A percentile compares a stretch with the other conserved stretches of the same genome.
Evolutionary conservation across 2,888 invertebrate genomes (phyloP).

Genomic region (Drosophila monieri): DNA sequence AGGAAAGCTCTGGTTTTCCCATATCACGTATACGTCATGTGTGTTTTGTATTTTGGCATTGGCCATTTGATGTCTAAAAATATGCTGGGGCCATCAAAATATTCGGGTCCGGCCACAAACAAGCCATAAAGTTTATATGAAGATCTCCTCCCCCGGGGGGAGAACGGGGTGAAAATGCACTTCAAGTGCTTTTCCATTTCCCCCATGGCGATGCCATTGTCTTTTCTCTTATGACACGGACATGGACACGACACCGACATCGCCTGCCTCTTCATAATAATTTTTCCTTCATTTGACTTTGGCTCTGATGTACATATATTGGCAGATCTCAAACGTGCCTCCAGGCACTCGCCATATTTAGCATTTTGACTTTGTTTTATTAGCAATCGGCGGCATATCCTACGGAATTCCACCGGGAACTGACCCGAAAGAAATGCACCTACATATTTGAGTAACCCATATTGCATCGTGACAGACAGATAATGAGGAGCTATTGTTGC

Average conservation of each 20-base stretch:
- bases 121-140: conserved; percentile 23
- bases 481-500: not conserved
- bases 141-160: not conserved
- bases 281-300: conserved; percentile 54
- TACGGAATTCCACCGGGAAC: not conserved
- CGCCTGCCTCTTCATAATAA: conserved; percentile 27
- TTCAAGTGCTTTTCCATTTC: conserved; percentile 34
- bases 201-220: conserved; percentile 10
- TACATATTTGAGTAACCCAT: not conserved
- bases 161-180: conserved; percentile 30
- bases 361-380: too few species aligned
- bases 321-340: not conserved
- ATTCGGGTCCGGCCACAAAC: conserved; percentile 7
- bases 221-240: not conserved
- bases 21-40: conserved; percentile 74
- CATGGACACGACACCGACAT: conserved; percentile 4
- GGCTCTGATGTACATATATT: too few species aligned
- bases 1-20: conserved; percentile 53
- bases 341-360: not conserved
- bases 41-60: conserved; percentile 54
- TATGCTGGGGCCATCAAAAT: conserved; percentile 19
- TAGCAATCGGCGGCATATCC: not conserved
- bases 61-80: conserved; percentile 46
- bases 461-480: not conserved
- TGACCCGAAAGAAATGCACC: not conserved